Evolutionary conservation across 2,797 vertebrate species (phyloP), one percentile per base, ranked within the genome.

Genomic region (Poeciliopsis presidionis): DNA sequence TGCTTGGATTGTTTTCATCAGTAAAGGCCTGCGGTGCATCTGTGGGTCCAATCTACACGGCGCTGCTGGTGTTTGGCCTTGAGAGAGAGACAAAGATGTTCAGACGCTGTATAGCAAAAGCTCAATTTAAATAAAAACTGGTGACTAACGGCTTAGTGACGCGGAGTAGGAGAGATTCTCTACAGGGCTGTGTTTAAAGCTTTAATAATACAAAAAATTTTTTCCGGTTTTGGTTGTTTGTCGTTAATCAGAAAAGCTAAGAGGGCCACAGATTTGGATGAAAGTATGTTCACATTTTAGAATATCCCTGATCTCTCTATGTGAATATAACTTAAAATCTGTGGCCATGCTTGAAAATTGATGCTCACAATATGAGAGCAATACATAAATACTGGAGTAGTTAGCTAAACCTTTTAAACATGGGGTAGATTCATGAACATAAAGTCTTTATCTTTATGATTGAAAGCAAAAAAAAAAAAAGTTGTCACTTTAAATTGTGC

Each of bases 41-140:
- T 69, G 65, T 43, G 73, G 75, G 45, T 75, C 61, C 81, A 61
- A 69, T 79, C 78, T 74, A 73, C 77, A 22, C 36, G 36, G 49
- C 43, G 7, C 76, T 78, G 78, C 30, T 83, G 65, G 75, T 59
- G 30, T 22, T 43, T 18, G 30, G 8, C 53, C 22, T 82, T 39
- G 7, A 36, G 33, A 7, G 14, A 39, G 8, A 76, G 46, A 83
- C 81, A 65, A 47, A 46, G 7, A 39, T 11, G 51, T 13, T 14
- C 16, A 39, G 63, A 41, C 5, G 22, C 39, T 39, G 20, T 65
- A 5, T 20, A 11, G 33, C 1, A 22, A 65, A 65, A 25, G 61
- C 20, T 36, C 8, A 11, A 39, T 43, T 41, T 41, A 67, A 12
- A 39, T 20, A 65, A 12, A 65, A 65, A 22, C 63, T 39, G 36